phyloP scores from a whole-genome alignment of 2,888 invertebrate genomes.

The Stenchaetothrips biformis region DNA sequence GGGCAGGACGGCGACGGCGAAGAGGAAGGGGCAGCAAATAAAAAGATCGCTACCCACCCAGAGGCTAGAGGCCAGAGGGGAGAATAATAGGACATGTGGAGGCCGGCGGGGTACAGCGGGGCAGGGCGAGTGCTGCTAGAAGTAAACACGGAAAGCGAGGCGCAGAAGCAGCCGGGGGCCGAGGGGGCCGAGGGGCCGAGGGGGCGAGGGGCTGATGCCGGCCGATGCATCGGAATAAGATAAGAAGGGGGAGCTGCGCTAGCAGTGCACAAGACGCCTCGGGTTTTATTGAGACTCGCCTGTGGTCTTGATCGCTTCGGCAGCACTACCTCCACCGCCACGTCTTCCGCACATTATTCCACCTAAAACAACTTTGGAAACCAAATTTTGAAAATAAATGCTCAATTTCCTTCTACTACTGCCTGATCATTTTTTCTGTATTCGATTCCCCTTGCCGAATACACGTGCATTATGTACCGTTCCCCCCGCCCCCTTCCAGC shows the following conservation, averaged over 20 bases:
- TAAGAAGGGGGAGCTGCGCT: background rate
- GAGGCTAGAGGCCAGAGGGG: background rate
- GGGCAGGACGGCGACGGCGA: background rate
- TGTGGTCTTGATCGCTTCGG: no score
- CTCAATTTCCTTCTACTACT: no score
- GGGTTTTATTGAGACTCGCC: no score
- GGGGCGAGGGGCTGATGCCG: background rate
- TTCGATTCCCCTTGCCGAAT: no score
- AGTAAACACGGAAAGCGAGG: conserved; percentile 4
- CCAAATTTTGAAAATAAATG: no score
- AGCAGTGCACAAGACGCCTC: no score
- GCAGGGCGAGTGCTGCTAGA: background rate
- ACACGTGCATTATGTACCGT: no score
- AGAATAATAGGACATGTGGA: conserved; percentile 20
- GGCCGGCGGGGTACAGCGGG: background rate
- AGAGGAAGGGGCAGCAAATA: background rate
- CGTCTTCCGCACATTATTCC: no score
- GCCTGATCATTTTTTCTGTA: no score
- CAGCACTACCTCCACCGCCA: no score
- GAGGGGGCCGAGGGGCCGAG: background rate
- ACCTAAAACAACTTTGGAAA: no score
- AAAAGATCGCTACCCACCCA: background rate
- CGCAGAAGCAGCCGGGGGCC: background rate
- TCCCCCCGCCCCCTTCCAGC: background rate
- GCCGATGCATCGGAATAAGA: background rate